These are phyloP conservation scores for Lophura nycthemera DNA, from an alignment of 2,113 vertebrate genomes.

Conservation along the genomic window DNA sequence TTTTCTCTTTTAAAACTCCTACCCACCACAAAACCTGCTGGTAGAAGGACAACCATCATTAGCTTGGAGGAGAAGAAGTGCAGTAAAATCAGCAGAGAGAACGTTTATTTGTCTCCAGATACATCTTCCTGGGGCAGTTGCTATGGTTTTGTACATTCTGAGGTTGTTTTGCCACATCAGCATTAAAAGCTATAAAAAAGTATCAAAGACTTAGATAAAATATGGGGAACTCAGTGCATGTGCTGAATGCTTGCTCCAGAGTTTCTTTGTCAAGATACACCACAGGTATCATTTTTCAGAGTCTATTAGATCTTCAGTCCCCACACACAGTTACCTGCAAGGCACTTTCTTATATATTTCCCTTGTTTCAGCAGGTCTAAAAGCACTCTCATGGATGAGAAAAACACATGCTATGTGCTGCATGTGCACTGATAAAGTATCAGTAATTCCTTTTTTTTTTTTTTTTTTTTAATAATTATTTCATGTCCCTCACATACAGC, in stretches of 20 bases:
- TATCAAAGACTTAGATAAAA: slow-evolving; percentile 22
- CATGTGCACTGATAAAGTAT: neutral
- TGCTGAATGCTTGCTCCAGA: neutral
- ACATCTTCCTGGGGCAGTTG: neutral
- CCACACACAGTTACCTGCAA: neutral
- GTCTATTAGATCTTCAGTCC: neutral
- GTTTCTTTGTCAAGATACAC: neutral
- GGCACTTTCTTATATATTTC: neutral
- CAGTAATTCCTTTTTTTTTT: neutral
- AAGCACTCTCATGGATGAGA: neutral
- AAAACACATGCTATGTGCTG: neutral
- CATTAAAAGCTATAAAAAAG: slow-evolving; percentile 5
- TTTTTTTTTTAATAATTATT: neutral
- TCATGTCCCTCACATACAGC: neutral
- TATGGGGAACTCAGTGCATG: neutral
- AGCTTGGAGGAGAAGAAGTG: neutral
- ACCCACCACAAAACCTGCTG: neutral
- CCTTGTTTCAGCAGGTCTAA: neutral
- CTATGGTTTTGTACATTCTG: slow-evolving; percentile 47
- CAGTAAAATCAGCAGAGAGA: neutral
- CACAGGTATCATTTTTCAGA: neutral
- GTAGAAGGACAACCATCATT: neutral
- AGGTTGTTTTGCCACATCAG: slow-evolving; percentile 26
- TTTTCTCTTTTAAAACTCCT: neutral
- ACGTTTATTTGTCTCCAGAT: neutral